Percentiles rank a stretch among this genome's conserved stretches.
phyloP scores from a whole-genome alignment of 2,113 vertebrate species.

The Dicerorhinus sumatrensis region DNA sequence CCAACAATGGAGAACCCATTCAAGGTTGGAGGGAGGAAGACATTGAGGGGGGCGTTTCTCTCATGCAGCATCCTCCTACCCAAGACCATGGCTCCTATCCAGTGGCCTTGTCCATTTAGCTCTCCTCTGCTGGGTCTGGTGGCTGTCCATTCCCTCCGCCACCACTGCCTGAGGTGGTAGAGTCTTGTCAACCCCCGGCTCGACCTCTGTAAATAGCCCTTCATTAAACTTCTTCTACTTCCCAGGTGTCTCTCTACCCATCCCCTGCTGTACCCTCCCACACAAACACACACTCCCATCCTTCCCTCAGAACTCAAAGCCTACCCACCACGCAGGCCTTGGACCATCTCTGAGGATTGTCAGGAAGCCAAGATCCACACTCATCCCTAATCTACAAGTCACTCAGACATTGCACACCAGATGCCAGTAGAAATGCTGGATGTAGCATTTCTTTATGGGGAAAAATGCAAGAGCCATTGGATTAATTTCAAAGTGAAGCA shows the following conservation, averaged over 20 bases:
- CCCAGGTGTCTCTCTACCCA: no score
- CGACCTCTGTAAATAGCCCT: background rate
- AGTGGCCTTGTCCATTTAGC: no score
- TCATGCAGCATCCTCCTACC: fast-evolving
- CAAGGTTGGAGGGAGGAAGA: background rate
- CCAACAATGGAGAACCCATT: no score
- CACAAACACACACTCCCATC: background rate
- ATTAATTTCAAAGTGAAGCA: background rate
- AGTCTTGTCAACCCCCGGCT: background rate
- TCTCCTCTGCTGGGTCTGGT: no score
- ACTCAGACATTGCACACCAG: background rate
- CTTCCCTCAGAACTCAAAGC: no score
- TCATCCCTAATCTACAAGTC: background rate
- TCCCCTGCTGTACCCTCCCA: background rate
- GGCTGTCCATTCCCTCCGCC: background rate
- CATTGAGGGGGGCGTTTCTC: background rate
- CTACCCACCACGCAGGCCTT: no score
- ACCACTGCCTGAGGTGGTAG: background rate
- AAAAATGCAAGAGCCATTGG: background rate
- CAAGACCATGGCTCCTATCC: background rate
- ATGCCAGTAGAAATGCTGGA: background rate
- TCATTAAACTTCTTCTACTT: no score
- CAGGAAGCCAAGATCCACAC: no score
- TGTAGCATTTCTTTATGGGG: background rate
- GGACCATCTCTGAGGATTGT: background rate